Conservation (phyloP, 2,888 invertebrate genomes). For the Pachliopta kotzebuea region DNA sequence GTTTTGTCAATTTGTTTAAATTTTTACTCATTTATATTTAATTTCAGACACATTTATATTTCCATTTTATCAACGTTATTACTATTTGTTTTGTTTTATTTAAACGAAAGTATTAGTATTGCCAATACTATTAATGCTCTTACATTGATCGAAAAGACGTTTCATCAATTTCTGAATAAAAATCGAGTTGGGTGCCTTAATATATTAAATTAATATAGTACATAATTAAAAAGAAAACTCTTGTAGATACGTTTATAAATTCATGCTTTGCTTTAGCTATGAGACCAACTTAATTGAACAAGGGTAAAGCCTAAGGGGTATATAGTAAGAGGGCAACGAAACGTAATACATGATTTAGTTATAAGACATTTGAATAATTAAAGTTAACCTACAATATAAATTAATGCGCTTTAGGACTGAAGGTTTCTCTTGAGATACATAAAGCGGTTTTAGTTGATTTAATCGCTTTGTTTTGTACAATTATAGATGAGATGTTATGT, state of each 20-base stretch:
- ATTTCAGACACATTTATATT: too few relatives aligned
- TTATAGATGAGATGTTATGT: neutral
- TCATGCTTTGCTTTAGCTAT: conserved; percentile 2
- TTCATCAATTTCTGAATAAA: too few relatives aligned
- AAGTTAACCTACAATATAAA: conserved; percentile 18
- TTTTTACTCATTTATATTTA: too few relatives aligned
- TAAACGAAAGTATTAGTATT: neutral
- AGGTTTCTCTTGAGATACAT: conserved; percentile 7
- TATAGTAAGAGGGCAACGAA: conserved; percentile 1
- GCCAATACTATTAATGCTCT: neutral
- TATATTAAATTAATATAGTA: too few relatives aligned
- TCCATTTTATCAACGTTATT: too few relatives aligned
- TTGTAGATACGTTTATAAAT: conserved; percentile 6
- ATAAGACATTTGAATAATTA: conserved; percentile 21
- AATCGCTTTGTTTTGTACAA: neutral
- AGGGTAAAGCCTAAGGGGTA: conserved; percentile 10
- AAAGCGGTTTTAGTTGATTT: conserved; percentile 2
- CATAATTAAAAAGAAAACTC: neutral
- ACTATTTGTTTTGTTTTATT: too few relatives aligned
- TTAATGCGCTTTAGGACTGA: conserved; percentile 12
- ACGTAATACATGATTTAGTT: conserved; percentile 13
- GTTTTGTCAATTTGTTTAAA: too few relatives aligned
- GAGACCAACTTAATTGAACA: conserved; percentile 9
- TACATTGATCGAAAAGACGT: neutral
- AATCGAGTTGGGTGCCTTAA: too few relatives aligned